Conservation (phyloP, 2,797 vertebrate genomes). For the Linurgus olivaceus region DNA sequence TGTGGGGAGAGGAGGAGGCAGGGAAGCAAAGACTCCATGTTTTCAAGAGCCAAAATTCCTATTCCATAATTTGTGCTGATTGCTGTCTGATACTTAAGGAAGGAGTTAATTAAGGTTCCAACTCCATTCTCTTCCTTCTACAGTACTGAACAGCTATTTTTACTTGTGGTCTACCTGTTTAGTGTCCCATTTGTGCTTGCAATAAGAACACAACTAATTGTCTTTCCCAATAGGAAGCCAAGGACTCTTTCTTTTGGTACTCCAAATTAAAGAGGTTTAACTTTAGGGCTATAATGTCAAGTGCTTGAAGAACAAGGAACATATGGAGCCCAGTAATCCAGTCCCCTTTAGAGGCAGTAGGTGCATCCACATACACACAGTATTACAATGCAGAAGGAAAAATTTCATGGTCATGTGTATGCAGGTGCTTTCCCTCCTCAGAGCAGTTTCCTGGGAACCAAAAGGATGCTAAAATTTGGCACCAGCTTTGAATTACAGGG, state of each 20-base stretch:
- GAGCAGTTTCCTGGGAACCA: neutral
- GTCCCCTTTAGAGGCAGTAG: neutral
- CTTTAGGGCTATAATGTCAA: neutral
- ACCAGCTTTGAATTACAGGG: neutral
- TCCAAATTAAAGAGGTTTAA: neutral
- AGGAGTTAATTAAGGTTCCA: conserved; percentile 53
- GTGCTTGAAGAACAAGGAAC: neutral
- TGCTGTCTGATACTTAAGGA: conserved; percentile 51
- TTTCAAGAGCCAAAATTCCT: conserved; percentile 31
- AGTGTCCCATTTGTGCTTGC: neutral
- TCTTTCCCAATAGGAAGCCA: neutral
- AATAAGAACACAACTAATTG: neutral
- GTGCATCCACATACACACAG: neutral
- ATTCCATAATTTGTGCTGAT: conserved; percentile 51
- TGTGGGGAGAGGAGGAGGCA: neutral
- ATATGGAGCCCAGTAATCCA: neutral
- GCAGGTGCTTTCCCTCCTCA: neutral
- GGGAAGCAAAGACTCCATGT: neutral
- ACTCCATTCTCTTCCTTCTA: neutral
- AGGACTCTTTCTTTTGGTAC: neutral
- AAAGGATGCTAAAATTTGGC: neutral
- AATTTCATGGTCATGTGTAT: rapidly evolving
- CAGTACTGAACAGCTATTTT: neutral
- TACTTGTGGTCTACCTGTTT: neutral
- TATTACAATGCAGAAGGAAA: neutral